phyloP scores from a whole-genome alignment of 2,797 vertebrate genomes.

The Mormyrus hasselquistii region DNA sequence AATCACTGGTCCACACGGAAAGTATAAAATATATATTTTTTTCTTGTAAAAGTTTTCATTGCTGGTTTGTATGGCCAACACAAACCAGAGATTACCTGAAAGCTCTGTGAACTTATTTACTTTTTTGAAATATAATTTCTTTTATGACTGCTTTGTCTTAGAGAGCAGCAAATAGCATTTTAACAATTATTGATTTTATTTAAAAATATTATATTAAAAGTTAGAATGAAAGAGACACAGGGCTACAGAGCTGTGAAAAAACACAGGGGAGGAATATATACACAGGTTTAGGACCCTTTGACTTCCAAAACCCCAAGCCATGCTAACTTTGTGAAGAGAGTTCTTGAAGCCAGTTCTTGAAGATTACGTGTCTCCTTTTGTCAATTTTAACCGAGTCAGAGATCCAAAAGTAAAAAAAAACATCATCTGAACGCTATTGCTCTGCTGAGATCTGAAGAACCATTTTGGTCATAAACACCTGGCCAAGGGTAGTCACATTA shows the following conservation, averaged over 20 bases:
- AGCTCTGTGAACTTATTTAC: neutral
- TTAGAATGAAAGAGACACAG: neutral
- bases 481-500: neutral
- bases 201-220: neutral
- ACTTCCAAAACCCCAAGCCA: neutral
- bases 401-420: neutral
- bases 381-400: neutral
- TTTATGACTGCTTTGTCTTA: neutral
- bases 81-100: neutral
- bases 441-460: neutral
- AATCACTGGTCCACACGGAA: neutral
- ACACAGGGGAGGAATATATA: neutral
- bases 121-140: neutral
- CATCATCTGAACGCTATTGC: neutral
- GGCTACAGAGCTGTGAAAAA: neutral
- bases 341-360: neutral
- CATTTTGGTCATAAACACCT: neutral
- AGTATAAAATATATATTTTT: neutral
- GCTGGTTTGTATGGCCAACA: neutral
- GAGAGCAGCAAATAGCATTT: neutral
- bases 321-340: neutral
- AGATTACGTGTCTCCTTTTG: neutral
- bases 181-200: neutral
- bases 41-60: neutral
- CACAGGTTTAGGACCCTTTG: neutral